Evolutionary conservation across 2,113 vertebrate species (phyloP), one percentile per base, ranked within the genome.

Genomic region (Albula glossodonta): DNA sequence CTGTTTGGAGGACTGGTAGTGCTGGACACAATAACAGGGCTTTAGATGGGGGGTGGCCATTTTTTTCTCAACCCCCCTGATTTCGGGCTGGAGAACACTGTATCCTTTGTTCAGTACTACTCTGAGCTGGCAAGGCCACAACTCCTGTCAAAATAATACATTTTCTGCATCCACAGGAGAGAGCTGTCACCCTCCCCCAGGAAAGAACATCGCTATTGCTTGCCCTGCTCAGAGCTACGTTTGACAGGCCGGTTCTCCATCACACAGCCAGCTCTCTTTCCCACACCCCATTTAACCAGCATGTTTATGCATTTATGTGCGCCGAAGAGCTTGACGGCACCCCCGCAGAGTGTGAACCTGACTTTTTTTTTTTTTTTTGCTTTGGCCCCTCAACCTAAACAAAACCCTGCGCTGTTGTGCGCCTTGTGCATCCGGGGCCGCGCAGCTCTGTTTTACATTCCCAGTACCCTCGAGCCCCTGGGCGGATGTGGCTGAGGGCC

Each of bases 31-130:
- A 63, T 48, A 66, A 48, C 17, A 9, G 17, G 41, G 82, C 48
- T 83, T 83, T 50, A 83, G 22, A 22, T 22, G 41, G 17, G 48
- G 4, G 13, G 19, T 15, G n/a, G 6, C 22, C 41, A 13, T 41
- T 1, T 17, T 49, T 48, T 13, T 41, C 25, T 52, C 81, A 10
- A 2, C 56, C 56, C 56, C 19, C 60, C 15, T 19, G 60, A 66
- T 19, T 50, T 7, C 10, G 15, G 19, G 60, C 70, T n/a, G 13
- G 70, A 78, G 85, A 81, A 86, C 82, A 88, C 82, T 81, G 78
- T 48, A 51, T 17, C n/a, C 81, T 84, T 88, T 88, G 84, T 86
- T 86, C 52, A 70, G 50, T 56, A 12, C 74, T 50, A 70, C 53
- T 74, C 81, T 78, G 49, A 7, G 22, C 77, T 81, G 79, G 66